Base-by-base conservation (phyloP, 2,797 vertebrate genomes). In the Cryptoblepharus egeriae region DNA sequence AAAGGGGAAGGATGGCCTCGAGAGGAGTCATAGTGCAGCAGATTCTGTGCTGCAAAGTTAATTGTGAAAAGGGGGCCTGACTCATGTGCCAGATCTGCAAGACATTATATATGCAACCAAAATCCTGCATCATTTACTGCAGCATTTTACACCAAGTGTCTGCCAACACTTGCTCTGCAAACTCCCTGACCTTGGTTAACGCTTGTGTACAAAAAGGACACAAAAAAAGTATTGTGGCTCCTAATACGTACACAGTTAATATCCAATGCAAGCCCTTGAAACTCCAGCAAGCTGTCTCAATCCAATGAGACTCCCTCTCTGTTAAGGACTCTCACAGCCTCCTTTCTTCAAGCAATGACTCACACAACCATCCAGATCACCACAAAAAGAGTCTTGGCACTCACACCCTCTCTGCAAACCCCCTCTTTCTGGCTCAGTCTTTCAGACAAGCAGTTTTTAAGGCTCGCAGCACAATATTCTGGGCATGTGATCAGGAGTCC, bases 401-500 rank as follows among this genome's bases (percentile, higher is more conserved):
- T 24, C 79, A 74, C 73, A 90, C 82, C 18, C 37, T n/a, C 9
- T 68, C 22, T 61, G 73, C 37, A 67, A 57, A 22, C 15, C 28
- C 24, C 30, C 67, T 58, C 37, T 0, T 70, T 58, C 57, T 55
- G 22, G 57, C 73, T 77, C 28, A 1, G 58, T 67, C 37, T 1
- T 1, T 20, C 42, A n/a, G n/a, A 49, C 69, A 86, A 72, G 26
- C 74, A 89, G 58, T 26, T 0, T 0, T 75, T 35, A 28, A 30
- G 64, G 42, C 73, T 88, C 63, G 74, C 42, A 89, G 60, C 69
- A 57, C 65, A 80, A 71, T 74, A 32, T 74, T 71, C 74, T 32
- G 61, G 82, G 76, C 77, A 78, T 0, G 0, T 57, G 75, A 90
- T 81, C 69, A 0, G 0, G 3, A 81, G 67, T 60, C 90, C 86